Evolutionary conservation across 2,797 vertebrate genomes (phyloP), one percentile per base, ranked within the genome.

Genomic region (Atherinosoma microstoma): DNA sequence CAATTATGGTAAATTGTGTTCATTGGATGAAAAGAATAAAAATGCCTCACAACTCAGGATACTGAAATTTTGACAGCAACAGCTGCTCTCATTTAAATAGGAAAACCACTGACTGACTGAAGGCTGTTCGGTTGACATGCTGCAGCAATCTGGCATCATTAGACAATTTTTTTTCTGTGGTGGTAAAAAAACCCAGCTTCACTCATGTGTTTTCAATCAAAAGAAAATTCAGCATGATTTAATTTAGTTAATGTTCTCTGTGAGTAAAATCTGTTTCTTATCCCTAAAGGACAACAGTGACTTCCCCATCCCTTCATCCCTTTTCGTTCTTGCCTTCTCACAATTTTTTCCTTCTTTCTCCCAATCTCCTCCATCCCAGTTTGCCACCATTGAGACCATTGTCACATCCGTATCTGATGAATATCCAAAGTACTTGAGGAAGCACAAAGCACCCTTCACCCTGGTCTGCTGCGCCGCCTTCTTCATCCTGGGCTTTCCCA

Each of bases 321-420:
- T 35, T 22, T 22, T 45, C n/a, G 53, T n/a, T 24, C 15, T 69
- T 13, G 4, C 36, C 32, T 13, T 15, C 30, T 58, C 18, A 40
- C 27, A 51, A 58, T 35, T 59, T 32, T 24, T 13, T 27, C 15
- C 13, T 15, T 53, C 34, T 51, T 29, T 5, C 61, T 49, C 56
- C 4, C 38, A 1, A 30, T 63, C 45, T 13, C 42, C 27, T 65
- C 13, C 32, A 0, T 67, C 69, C 1, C 89, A 99, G 98, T 99
- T 99, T 76, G 98, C 98, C 80, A 99, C 98, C 78, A 98, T 99
- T 0, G 98, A 99, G 93, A 99, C 98, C 20, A 99, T 99, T 0
- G 97, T 99, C 74, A 99, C 98, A 30, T 99, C 98, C 0, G 97
- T 99, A 81, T 96, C 97, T 0, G 98, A 99, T 1, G 98, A 99